Conservation (phyloP, 2,888 invertebrate genomes). For the Scelioninae gen. 1 region DNA sequence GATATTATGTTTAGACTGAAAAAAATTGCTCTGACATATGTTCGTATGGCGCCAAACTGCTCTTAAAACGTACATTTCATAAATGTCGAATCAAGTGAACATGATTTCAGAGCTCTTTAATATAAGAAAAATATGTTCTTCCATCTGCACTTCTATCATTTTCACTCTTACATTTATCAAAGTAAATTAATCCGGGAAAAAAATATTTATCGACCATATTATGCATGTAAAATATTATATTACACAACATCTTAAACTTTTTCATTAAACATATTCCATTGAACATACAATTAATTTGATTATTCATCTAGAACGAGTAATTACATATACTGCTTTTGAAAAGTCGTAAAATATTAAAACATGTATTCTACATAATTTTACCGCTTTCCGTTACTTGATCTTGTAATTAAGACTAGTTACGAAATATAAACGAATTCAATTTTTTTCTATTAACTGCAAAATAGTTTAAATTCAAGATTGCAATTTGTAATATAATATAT, state of each 20-base stretch:
- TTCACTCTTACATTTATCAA: too few species aligned
- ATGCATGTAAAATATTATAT: background rate
- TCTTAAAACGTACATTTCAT: slow-evolving; percentile 47
- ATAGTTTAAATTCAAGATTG: slow-evolving; percentile 21
- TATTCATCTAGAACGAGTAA: slow-evolving; percentile 38
- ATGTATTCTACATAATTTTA: slow-evolving; percentile 30
- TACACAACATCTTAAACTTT: background rate
- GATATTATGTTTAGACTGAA: slow-evolving; percentile 41
- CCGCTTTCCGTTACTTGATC: slow-evolving; percentile 12
- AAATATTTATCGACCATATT: too few species aligned
- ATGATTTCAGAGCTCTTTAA: slow-evolving; percentile 10
- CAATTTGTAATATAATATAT: too few species aligned
- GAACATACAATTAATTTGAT: slow-evolving; percentile 33
- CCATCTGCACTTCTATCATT: too few species aligned
- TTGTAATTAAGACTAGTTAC: slow-evolving; percentile 37
- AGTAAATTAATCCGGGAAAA: too few species aligned
- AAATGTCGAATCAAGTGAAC: slow-evolving; percentile 35
- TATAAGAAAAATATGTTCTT: too few species aligned
- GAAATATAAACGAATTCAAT: slow-evolving; percentile 33
- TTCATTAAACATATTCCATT: background rate
- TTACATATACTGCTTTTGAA: slow-evolving; percentile 14
- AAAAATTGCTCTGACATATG: slow-evolving; percentile 40
- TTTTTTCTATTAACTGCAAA: slow-evolving; percentile 25
- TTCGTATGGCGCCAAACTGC: slow-evolving; percentile 52
- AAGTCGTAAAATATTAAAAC: slow-evolving; percentile 34